Base-by-base conservation (phyloP, 2,113 vertebrate genomes). In the Anhinga anhinga region DNA sequence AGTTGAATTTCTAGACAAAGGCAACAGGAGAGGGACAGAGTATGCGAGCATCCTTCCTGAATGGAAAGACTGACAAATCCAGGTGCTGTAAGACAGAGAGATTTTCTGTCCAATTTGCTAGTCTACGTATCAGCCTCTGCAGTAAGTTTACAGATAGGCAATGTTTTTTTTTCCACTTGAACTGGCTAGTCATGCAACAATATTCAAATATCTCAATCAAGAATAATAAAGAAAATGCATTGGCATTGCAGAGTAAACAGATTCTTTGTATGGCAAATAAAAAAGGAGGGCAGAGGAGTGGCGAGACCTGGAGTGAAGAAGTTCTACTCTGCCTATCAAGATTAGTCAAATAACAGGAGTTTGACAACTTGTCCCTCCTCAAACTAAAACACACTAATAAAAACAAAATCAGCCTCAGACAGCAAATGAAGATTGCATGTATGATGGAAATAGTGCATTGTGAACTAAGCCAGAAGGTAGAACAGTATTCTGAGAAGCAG, bases 301-400 rank as follows among this genome's bases (percentile, higher is more conserved):
- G 1, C 0, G 0, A 87, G 10, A 78, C 27, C 23, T 44, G 34
- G 16, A 85, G 4, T 7, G 36, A 13, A 67, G 42, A 76, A 7
- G 25, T 8, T 81, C n/a, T 50, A 19, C 20, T 50, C 13, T n/a
- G 16, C 12, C n/a, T 62, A 59, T 21, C 36, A 47, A 50, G 3
- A 30, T 40, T 59, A 71, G 36, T 58, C 26, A 86, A 89, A 55
- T 29, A 86, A 47, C 7, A 71, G 6, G 15, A 86, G 14, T 36
- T 59, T 10, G 12, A 47, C 13, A 67, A 25, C 7, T 59, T 58
- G 2, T 25, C 21, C 32, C 30, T 44, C 18, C 13, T 87, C 30
- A 52, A 59, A 70, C 6, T 44, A 25, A 42, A 72, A 63, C 29
- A 32, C 0, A 4, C 30, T 26, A 67, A n/a, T 34, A 63, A 63